These are phyloP conservation scores for Elymnias hypermnestra DNA, from an alignment of 1,140 invertebrate genomes.

Conservation along the genomic window DNA sequence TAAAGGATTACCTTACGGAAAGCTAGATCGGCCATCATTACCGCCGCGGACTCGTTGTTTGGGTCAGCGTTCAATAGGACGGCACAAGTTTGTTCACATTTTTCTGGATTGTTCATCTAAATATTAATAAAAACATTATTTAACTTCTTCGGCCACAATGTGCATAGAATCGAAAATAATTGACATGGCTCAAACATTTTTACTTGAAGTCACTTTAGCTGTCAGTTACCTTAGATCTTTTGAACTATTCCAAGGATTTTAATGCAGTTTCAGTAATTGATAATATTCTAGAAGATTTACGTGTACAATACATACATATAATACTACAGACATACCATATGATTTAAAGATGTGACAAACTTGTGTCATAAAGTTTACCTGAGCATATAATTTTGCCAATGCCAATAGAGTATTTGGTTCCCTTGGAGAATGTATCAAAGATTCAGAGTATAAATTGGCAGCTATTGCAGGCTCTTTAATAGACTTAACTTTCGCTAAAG, in stretches of 20 bases:
- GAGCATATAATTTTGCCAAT: slow-evolving; percentile 91
- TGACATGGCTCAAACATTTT: too few species aligned
- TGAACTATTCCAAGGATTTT: too few species aligned
- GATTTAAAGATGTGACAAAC: too few species aligned
- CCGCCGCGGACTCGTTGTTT: slow-evolving; percentile 92
- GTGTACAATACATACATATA: too few species aligned
- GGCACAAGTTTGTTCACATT: slow-evolving; percentile 91
- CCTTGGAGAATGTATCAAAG: slow-evolving; percentile 86
- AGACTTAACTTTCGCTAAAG: slow-evolving; percentile 55
- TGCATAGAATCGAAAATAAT: too few species aligned
- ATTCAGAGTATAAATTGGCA: slow-evolving; percentile 85
- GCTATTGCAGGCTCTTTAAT: slow-evolving; percentile 52
- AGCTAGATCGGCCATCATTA: slow-evolving; percentile 97
- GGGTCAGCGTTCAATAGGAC: slow-evolving; percentile 89
- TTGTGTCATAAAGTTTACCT: slow-evolving; percentile 77
- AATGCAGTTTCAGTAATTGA: too few species aligned
- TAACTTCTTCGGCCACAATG: too few species aligned
- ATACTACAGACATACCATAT: too few species aligned
- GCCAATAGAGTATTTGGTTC: slow-evolving; percentile 86
- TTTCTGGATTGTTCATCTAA: slow-evolving; percentile 85
- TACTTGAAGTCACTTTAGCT: too few species aligned
- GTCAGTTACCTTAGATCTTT: too few species aligned
- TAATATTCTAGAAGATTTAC: too few species aligned
- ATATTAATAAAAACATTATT: slow-evolving; percentile 20
- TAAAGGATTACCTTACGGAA: slow-evolving; percentile 87